Evolutionary conservation across 2,888 invertebrate genomes (phyloP), one percentile per base, ranked within the genome.

Genomic region (Hirtodrosophila alboralis): DNA sequence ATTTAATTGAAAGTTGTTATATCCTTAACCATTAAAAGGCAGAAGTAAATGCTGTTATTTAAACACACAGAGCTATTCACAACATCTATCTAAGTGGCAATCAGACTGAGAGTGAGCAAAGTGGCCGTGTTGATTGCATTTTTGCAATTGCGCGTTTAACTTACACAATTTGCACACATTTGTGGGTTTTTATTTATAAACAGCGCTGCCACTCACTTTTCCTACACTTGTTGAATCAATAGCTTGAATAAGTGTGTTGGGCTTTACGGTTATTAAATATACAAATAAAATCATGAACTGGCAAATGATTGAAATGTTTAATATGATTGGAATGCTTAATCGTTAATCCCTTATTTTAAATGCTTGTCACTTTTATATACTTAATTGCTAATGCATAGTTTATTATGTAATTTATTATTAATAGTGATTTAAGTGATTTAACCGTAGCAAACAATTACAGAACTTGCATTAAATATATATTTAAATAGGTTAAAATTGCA

Each of bases 1-100:
- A 8, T 7, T 1, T 16, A n/a, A 57, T 57, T 16, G 23, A 12
- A 3, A 7, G 1, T n/a, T 5, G 26, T 26, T 7, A 31, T 16
- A 2, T 13, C 23, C 7, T 1, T 0, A 18, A 3, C 1, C 37
- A 14, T 13, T 23, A 21, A 30, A 45, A 27, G 33, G 33, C 33
- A 48, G 37, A 34, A 5, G 34, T 27, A 28, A 49, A 30, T 49
- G 48, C 14, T 63, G 48, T 48, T 33, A 62, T 49, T 49, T 58
- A n/a, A n/a, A 26, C 18, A 6, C 9, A 10, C 10, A 16, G 40
- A 51, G 33, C 18, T 31, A 30, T 36, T 58, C 13, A 18, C n/a
- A 43, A 33, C 37, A 40, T 8, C 8, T 56, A 71, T 71, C 77
- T 57, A 62, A 81, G 34, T 81, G 81, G 34, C 79, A 83, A 68